Base-by-base conservation (phyloP, 2,797 vertebrate species). In the Gymnoscopelus braueri region DNA sequence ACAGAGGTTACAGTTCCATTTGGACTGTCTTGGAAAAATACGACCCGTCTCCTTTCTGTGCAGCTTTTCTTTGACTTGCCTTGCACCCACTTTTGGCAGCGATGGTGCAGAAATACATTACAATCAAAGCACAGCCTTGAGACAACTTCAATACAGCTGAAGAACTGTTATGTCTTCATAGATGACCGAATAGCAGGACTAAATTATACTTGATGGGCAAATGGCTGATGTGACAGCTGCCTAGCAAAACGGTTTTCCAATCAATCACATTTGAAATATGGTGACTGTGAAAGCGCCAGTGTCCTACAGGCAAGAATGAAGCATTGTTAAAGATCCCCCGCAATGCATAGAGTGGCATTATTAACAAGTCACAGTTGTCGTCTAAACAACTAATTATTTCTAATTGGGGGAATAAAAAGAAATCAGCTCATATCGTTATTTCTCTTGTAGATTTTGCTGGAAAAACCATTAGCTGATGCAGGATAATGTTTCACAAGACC, bases 1-100 rank as follows among this genome's bases (percentile, higher is more conserved):
- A 66, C 39, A 65, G 54, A 84, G 79, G 80, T 87, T 72, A 64
- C 5, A 26, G 61, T 69, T 85, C 60, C 32, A 35, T 67, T 75
- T 66, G 70, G 57, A 67, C 66, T 56, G 72, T 82, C 71, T 78
- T 67, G 68, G 39, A 44, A 75, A 82, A 81, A 78, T 63, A 55
- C 47, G 62, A 69, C 73, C 72, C 78, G 69, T 71, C 10, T 70
- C 15, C 52, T 72, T 57, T 35, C 12, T 39, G 29, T 59, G 6
- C 57, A 71, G 84, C 67, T 79, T 76, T 44, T 74, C 13, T 1
- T 5, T 47, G 9, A 50, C 5, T 67, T 63, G n/a, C 55, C 15
- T 63, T 55, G 12, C 49, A 51, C 12, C 32, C 10, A 50, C 6
- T 66, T 67, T 60, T 78, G 65, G 29, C 67, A 72, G 14, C 47